Evolutionary conservation across 2,888 invertebrate species (phyloP), one percentile per base, ranked within the genome.

Genomic region (Leptopterna dolabrata): DNA sequence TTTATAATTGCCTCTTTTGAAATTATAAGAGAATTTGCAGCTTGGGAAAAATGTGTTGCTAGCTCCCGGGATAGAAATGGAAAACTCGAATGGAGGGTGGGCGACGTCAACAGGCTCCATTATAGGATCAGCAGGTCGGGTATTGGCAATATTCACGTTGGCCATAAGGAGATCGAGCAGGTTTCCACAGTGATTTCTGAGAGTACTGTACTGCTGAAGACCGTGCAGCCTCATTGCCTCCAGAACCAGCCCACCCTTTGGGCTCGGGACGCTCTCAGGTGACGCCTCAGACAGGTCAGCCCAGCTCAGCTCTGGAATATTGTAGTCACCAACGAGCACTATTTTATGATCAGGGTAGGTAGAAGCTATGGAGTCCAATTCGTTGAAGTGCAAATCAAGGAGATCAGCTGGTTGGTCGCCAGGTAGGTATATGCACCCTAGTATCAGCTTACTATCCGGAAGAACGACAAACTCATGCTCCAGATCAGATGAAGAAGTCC

Each of bases 381-480:
- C 45, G 11, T 24, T n/a, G 47, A 47, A 47, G 30, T 45, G 24
- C 45, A 29, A n/a, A n/a, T n/a, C n/a, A n/a, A n/a, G n/a, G n/a
- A n/a, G n/a, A n/a, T n/a, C n/a, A n/a, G n/a, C n/a, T 13, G 80
- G 80, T 29, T 80, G 80, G 47, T 80, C 45, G 13, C 24, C 45
- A 24, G 47, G 80, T 13, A 80, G 13, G 47, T 80, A 80, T 24
- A 47, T 24, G 30, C 80, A 80, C 13, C 47, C 80, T 19, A 80
- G 80, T 11, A 80, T 80, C 47, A 80, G n/a, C n/a, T n/a, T 14
- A 19, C 76, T 9, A 76, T 36, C 76, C 16, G 76, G 76, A 41
- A 76, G 76, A 43, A 24, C 30, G 80, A 47, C 47, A 80, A n/a
- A 19, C 43, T 47, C 51, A 51, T 80, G 80, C 80, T 80, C 80